These are phyloP conservation scores for Ferrisia virgata DNA, from an alignment of 2,888 invertebrate species.

Conservation along the genomic window DNA sequence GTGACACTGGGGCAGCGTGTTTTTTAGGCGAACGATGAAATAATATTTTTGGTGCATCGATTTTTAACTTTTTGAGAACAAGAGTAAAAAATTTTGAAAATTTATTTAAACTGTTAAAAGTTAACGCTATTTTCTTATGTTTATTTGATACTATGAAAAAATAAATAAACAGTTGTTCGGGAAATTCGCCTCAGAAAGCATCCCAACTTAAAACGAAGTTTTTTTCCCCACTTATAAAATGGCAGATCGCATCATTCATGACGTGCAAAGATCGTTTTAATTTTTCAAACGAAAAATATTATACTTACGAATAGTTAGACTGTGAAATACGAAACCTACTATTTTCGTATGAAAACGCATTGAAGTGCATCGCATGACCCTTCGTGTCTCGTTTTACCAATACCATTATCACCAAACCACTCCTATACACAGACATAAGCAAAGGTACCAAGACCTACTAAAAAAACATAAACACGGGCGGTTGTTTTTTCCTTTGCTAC, in stretches of 20 bases:
- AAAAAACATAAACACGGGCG: neutral
- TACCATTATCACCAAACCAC: neutral
- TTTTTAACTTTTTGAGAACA: too few species aligned
- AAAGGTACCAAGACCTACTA: neutral
- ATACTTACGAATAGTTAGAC: neutral
- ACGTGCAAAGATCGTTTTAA: neutral
- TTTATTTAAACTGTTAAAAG: too few species aligned
- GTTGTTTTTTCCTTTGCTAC: neutral
- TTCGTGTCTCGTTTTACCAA: neutral
- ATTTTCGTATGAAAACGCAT: neutral
- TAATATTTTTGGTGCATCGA: neutral
- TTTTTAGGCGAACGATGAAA: too few species aligned
- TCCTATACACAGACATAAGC: neutral
- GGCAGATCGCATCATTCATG: neutral
- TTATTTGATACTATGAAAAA: too few species aligned
- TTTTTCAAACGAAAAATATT: neutral
- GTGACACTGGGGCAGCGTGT: too few species aligned
- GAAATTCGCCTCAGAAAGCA: neutral
- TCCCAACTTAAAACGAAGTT: neutral
- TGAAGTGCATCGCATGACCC: neutral
- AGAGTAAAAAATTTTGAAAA: too few species aligned
- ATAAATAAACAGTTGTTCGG: too few species aligned
- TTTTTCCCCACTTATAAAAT: neutral
- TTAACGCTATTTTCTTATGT: too few species aligned
- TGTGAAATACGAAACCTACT: neutral